A percentile compares a stretch with the other conserved stretches of the same genome.
Evolutionary conservation across 2,113 vertebrate species (phyloP).

Genomic region (Crotophaga sulcirostris): DNA sequence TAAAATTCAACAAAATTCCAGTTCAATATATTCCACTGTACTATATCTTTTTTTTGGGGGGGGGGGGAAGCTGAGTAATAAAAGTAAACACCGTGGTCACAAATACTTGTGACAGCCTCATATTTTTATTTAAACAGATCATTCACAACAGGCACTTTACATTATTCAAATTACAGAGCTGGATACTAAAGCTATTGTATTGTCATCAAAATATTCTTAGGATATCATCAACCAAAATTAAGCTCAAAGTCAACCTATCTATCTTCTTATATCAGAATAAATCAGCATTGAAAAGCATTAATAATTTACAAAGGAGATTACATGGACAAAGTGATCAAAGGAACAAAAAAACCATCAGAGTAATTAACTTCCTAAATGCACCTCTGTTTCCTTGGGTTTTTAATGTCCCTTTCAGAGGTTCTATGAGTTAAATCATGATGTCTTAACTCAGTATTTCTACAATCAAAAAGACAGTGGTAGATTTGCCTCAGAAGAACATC

Average conservation of each 20-base stretch:
- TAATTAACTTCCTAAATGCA: not conserved
- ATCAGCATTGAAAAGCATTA: not conserved
- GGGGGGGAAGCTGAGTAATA: not conserved
- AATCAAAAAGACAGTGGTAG: not conserved
- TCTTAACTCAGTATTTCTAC: not conserved
- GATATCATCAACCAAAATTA: not conserved
- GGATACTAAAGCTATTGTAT: not conserved
- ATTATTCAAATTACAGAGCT: not conserved
- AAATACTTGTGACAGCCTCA: not conserved
- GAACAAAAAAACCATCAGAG: not conserved
- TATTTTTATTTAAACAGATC: conserved; percentile 23
- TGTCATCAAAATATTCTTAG: not conserved
- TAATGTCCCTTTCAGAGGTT: not conserved
- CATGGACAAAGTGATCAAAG: not conserved
- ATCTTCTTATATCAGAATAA: not conserved
- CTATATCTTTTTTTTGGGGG: not conserved
- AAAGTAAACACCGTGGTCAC: not conserved
- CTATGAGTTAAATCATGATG: not conserved
- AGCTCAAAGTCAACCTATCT: not conserved
- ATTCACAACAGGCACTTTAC: not conserved
- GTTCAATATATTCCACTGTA: not conserved
- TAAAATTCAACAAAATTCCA: not conserved
- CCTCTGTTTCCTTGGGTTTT: not conserved
- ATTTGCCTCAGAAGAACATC: not conserved
- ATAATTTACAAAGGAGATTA: not conserved